phyloP scores from a whole-genome alignment of 2,888 invertebrate species.

The Nomada goodeniana region DNA sequence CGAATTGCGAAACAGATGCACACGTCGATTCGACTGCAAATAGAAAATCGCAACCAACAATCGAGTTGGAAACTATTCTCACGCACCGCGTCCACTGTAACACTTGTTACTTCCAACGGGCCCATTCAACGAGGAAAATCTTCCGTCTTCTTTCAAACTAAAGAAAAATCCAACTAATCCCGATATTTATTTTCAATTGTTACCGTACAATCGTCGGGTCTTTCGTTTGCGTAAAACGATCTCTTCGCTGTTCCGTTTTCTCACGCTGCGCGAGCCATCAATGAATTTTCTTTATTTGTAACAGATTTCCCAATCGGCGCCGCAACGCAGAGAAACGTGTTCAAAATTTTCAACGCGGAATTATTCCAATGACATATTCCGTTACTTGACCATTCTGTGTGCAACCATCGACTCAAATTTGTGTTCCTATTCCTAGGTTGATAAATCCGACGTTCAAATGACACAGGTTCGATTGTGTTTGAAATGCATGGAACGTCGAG shows the following conservation, averaged over 20 bases:
- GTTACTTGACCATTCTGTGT: background rate
- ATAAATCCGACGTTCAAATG: background rate
- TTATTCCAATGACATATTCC: no score
- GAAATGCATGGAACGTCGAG: background rate
- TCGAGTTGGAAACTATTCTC: conserved; percentile 6
- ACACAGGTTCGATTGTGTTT: background rate
- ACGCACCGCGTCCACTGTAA: conserved; percentile 6
- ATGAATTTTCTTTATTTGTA: background rate
- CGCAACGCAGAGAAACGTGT: no score
- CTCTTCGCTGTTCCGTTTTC: background rate
- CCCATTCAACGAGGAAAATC: background rate
- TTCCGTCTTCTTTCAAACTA: background rate
- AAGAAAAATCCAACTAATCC: background rate
- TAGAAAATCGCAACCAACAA: conserved; percentile 61
- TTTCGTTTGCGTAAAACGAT: background rate
- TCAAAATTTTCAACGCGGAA: no score
- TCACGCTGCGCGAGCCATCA: background rate
- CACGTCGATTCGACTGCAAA: conserved; percentile 62
- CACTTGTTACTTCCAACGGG: background rate
- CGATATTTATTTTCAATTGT: background rate
- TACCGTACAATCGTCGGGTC: background rate
- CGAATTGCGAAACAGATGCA: conserved; percentile 55
- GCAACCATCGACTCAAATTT: background rate
- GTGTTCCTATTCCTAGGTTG: background rate
- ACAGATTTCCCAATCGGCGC: background rate